These are phyloP conservation scores for Esperia sulphurella DNA, from an alignment of 2,888 invertebrate species.

Conservation along the genomic window DNA sequence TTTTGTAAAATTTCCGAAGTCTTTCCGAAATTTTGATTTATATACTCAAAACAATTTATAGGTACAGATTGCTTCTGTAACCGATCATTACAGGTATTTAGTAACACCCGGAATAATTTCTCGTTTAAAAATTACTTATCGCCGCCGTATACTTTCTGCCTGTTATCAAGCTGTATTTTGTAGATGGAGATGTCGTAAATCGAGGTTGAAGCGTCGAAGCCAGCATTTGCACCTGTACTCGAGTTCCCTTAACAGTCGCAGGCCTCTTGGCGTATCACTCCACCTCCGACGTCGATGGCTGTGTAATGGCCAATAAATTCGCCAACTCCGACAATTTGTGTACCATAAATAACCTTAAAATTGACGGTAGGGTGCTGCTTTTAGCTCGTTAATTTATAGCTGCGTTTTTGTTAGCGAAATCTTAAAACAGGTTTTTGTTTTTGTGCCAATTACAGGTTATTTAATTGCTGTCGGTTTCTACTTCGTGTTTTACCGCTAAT, in stretches of 20 bases:
- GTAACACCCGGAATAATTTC: too few species aligned
- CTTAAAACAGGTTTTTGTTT: slow-evolving; percentile 17
- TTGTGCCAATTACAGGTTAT: slow-evolving; percentile 15
- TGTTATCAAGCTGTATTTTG: neutral
- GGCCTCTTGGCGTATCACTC: slow-evolving; percentile 1
- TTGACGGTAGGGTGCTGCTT: slow-evolving; percentile 16
- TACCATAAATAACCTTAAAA: slow-evolving; percentile 30
- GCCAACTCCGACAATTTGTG: slow-evolving; percentile 24
- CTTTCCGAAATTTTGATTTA: too few species aligned
- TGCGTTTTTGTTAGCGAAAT: slow-evolving; percentile 8
- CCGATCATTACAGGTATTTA: too few species aligned
- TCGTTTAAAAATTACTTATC: too few species aligned
- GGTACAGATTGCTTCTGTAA: too few species aligned
- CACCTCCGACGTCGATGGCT: slow-evolving; percentile 17
- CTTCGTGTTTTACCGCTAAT: neutral
- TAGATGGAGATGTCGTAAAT: neutral
- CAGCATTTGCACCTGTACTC: neutral
- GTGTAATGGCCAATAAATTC: slow-evolving; percentile 29
- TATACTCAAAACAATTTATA: too few species aligned
- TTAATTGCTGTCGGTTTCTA: neutral
- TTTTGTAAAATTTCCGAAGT: too few species aligned
- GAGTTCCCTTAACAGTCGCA: slow-evolving; percentile 10
- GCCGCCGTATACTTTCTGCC: too few species aligned
- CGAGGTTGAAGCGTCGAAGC: neutral
- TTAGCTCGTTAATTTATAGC: slow-evolving; percentile 19